Evolutionary conservation across 2,797 vertebrate genomes (phyloP).

Genomic region (Xenopus petersii): DNA sequence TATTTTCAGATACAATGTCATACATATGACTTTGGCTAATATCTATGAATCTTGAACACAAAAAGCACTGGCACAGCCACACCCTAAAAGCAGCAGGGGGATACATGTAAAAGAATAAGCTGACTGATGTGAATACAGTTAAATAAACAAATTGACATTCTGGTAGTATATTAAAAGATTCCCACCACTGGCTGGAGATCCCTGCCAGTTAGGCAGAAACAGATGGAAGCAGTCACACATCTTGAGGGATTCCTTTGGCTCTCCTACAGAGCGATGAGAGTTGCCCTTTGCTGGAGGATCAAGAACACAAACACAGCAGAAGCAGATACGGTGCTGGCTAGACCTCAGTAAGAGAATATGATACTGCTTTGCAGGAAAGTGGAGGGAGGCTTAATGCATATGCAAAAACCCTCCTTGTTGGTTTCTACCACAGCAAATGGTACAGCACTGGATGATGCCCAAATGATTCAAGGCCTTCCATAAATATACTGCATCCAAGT

Average conservation of each 20-base stretch:
- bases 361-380: conserved; percentile 65
- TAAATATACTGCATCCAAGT: conserved; percentile 64
- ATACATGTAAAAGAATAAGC: conserved; percentile 27
- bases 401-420: conserved; percentile 63
- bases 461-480: conserved; percentile 71
- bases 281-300: conserved; percentile 55
- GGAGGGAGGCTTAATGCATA: conserved; percentile 69
- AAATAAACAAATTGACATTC: conserved; percentile 58
- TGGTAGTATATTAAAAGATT: conserved; percentile 63
- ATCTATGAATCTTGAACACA: too few relatives aligned
- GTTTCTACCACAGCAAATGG: conserved; percentile 64
- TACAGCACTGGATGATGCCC: conserved; percentile 71
- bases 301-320: conserved; percentile 51
- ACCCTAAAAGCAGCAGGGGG: conserved; percentile 63
- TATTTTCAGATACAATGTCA: too few relatives aligned
- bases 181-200: conserved; percentile 91
- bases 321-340: conserved; percentile 49
- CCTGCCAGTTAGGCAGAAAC: conserved; percentile 96
- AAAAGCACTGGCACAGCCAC: conserved; percentile 58
- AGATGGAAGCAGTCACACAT: conserved; percentile 99
- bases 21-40: too few relatives aligned
- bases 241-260: conserved; percentile 60
- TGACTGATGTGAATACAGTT: conserved; percentile 54
- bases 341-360: conserved; percentile 56
- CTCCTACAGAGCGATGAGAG: conserved; percentile 37